Conservation (phyloP, 1,140 invertebrate species). For the Conus betulinus region DNA sequence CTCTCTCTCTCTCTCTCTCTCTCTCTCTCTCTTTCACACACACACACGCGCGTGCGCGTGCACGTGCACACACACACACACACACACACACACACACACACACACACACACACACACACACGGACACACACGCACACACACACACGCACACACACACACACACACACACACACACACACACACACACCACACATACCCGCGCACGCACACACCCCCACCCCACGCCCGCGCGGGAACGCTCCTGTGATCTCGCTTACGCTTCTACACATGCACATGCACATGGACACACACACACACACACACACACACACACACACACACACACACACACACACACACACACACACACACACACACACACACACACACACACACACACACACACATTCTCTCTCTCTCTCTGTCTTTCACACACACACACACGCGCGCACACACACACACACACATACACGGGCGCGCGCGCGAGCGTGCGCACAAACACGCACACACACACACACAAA, state of each 20-base stretch:
- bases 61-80: background rate
- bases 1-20: too few species aligned
- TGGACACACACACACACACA: slow-evolving; percentile 7
- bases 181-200: too few species aligned
- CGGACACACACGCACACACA: background rate
- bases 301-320: slow-evolving; percentile 6
- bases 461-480: too few species aligned
- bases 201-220: too few species aligned
- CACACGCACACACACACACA: too few species aligned
- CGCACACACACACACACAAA: slow-evolving; percentile 6
- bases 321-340: background rate
- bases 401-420: slow-evolving; percentile 16
- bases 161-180: too few species aligned
- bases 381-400: too few species aligned
- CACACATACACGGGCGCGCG: background rate
- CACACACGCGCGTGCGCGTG: background rate
- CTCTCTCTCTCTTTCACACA: too few species aligned
- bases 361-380: slow-evolving; percentile 5
- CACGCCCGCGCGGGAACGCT: too few species aligned
- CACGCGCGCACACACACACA: background rate
- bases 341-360: slow-evolving; percentile 1
- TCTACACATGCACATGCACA: too few species aligned
- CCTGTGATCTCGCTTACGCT: background rate
- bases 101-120: too few species aligned
- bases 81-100: background rate